These are phyloP conservation scores for Apolygus lucorum DNA, from an alignment of 1,140 invertebrate species.

Conservation along the genomic window DNA sequence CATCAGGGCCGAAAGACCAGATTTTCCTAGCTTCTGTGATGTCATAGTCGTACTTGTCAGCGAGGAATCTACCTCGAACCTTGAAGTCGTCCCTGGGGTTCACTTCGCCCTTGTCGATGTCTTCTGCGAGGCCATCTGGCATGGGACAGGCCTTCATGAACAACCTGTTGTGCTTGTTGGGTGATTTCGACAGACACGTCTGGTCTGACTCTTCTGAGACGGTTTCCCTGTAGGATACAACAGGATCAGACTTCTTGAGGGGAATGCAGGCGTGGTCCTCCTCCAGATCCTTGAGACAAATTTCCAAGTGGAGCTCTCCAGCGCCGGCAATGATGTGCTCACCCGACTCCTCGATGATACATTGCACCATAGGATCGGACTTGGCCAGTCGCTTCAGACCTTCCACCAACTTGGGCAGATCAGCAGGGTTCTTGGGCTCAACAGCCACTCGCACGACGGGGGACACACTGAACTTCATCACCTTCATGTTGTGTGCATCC, in stretches of 20 bases:
- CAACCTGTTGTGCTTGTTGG: slow-evolving; percentile 99
- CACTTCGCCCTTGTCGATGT: slow-evolving; percentile 94
- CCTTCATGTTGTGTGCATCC: slow-evolving; percentile 98
- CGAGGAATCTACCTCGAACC: slow-evolving; percentile 81
- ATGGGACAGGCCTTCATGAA: slow-evolving; percentile 95
- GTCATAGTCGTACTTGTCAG: slow-evolving; percentile 95
- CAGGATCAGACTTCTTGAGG: slow-evolving; percentile 97
- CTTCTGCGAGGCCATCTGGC: slow-evolving; percentile 93
- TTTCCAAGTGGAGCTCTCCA: slow-evolving; percentile 98
- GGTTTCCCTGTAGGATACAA: slow-evolving; percentile 99
- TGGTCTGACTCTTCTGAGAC: slow-evolving; percentile 87
- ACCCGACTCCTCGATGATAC: slow-evolving; percentile 98
- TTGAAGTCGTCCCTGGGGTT: slow-evolving; percentile 96
- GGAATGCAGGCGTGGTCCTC: slow-evolving; percentile 99
- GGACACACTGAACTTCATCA: slow-evolving; percentile 98
- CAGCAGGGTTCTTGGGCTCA: slow-evolving; percentile 97
- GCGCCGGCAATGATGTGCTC: slow-evolving; percentile 99
- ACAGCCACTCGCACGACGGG: slow-evolving; percentile 99
- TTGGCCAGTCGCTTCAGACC: slow-evolving; percentile 97
- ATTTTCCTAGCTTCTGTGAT: slow-evolving; percentile 98
- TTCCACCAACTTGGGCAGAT: slow-evolving; percentile 97
- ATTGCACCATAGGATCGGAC: slow-evolving; percentile 99
- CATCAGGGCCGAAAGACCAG: slow-evolving; percentile 99
- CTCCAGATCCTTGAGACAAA: slow-evolving; percentile 98
- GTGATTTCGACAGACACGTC: slow-evolving; percentile 97